Conservation (phyloP, 2,113 vertebrate species). For the Aramus guarauna region DNA sequence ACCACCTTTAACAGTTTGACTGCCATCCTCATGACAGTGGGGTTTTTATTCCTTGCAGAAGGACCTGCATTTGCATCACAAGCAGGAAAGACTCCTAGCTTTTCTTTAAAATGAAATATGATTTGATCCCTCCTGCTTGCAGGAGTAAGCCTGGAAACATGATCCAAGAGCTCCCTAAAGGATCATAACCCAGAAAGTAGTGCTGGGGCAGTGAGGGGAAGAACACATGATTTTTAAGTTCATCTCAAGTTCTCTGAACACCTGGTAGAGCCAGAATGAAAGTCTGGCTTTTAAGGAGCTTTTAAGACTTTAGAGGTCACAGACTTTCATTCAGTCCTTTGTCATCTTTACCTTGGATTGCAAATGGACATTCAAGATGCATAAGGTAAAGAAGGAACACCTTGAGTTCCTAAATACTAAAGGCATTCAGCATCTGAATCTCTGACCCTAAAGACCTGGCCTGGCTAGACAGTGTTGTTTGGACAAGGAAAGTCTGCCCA, state of each 20-base stretch:
- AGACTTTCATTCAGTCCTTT: not conserved
- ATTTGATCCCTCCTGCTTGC: not conserved
- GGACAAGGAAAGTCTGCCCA: not conserved
- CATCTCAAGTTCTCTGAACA: not conserved
- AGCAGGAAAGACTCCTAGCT: not conserved
- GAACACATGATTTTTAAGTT: not conserved
- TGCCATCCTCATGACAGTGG: not conserved
- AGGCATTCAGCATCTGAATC: not conserved
- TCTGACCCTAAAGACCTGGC: not conserved
- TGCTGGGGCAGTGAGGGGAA: not conserved
- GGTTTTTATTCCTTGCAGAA: not conserved
- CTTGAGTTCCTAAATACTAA: not conserved
- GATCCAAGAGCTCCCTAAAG: not conserved
- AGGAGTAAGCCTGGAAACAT: not conserved
- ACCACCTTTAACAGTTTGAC: not conserved
- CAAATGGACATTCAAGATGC: not conserved
- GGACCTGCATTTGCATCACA: not conserved
- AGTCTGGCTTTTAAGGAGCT: not conserved
- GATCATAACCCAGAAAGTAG: not conserved
- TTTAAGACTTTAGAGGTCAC: not conserved
- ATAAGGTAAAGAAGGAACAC: not conserved
- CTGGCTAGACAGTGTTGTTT: not conserved
- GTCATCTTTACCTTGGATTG: not conserved
- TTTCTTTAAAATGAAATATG: not conserved
- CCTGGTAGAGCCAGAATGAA: not conserved